Percentiles rank a stretch among this genome's conserved stretches.
phyloP scores from a whole-genome alignment of 2,888 invertebrate genomes.

The Plebejus melissa region DNA sequence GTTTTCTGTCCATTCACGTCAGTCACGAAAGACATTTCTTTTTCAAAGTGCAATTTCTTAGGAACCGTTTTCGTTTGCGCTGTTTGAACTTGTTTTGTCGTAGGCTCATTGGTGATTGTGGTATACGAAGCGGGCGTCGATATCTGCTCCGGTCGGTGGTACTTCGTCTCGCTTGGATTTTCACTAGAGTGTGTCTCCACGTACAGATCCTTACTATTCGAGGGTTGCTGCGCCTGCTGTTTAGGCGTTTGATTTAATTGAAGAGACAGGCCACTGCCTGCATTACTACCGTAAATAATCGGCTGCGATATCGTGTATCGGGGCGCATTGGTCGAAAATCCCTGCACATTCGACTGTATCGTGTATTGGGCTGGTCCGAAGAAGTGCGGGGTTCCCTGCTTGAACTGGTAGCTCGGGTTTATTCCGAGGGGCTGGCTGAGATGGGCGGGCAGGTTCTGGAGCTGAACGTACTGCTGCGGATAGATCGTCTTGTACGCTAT shows the following conservation, averaged over 20 bases:
- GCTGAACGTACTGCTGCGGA: constrained; percentile 63
- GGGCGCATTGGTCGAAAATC: constrained; percentile 44
- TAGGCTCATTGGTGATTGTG: constrained; percentile 29
- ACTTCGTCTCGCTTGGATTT: constrained; percentile 45
- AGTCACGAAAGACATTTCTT: constrained; percentile 48
- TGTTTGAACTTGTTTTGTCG: constrained; percentile 38
- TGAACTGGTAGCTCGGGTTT: constrained; percentile 51
- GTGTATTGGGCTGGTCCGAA: constrained; percentile 54
- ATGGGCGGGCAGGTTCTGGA: constrained; percentile 66
- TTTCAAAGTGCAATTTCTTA: constrained; percentile 45
- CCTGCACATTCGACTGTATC: constrained; percentile 46
- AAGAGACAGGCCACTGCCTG: constrained; percentile 41
- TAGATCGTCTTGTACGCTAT: constrained; percentile 55
- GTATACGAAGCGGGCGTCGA: constrained; percentile 27
- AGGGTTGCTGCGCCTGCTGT: constrained; percentile 46
- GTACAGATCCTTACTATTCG: constrained; percentile 51
- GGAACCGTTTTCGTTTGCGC: constrained; percentile 26
- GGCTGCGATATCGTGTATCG: constrained; percentile 49
- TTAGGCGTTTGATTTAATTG: constrained; percentile 39
- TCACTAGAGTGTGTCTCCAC: constrained; percentile 45
- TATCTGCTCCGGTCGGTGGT: constrained; percentile 43
- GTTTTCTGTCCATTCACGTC: constrained; percentile 60
- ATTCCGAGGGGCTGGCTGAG: constrained; percentile 61
- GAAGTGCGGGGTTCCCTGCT: constrained; percentile 51
- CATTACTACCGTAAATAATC: constrained; percentile 48